Percentiles rank a stretch among this genome's conserved stretches.
Conservation (phyloP, 2,113 vertebrate species). For the Gopherus evgoodei region DNA sequence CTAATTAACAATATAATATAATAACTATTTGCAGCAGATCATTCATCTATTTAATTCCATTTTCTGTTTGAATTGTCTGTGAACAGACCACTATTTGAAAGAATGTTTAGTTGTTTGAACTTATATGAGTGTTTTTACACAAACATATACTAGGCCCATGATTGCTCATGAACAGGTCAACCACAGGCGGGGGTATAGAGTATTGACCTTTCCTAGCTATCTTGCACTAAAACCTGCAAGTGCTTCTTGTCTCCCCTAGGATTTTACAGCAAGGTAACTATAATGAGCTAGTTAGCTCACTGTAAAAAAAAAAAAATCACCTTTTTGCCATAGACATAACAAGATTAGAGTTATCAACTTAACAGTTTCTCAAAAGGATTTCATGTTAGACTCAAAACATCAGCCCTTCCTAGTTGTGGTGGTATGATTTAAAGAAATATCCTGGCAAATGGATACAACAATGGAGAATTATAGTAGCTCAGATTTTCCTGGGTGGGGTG, state of each 20-base stretch:
- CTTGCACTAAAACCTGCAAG: background rate
- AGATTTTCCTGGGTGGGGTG: background rate
- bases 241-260: background rate
- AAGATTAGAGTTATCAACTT: background rate
- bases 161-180: background rate
- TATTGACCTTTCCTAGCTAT: background rate
- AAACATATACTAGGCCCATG: background rate
- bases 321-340: background rate
- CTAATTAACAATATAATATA: background rate
- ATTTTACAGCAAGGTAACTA: background rate
- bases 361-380: background rate
- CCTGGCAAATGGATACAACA: background rate
- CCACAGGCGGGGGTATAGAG: background rate
- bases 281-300: background rate
- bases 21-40: background rate
- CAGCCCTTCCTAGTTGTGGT: background rate
- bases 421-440: background rate
- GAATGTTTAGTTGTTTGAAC: background rate
- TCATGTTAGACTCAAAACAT: background rate
- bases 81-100: background rate
- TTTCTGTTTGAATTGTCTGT: background rate
- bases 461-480: background rate
- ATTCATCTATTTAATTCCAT: background rate
- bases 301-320: background rate
- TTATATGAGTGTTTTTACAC: background rate